Conservation (phyloP, 2,888 invertebrate genomes). For the Andrena fulva region DNA sequence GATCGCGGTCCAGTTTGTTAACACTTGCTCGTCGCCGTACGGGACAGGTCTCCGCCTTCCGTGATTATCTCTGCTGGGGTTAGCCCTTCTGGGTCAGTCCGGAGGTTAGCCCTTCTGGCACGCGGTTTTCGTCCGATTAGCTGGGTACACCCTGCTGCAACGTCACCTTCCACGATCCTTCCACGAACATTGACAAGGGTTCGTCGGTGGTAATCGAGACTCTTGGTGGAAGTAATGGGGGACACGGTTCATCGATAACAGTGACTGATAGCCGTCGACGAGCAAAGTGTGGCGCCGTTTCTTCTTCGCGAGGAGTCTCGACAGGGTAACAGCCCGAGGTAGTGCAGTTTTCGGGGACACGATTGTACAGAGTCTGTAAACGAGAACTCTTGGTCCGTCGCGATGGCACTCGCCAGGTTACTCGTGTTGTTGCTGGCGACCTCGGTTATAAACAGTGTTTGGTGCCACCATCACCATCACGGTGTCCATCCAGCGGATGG, state of each 20-base stretch:
- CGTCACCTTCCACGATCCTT: not conserved
- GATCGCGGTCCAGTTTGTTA: constrained; percentile 66
- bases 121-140: constrained; percentile 21
- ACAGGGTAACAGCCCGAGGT: not conserved
- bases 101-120: not conserved
- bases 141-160: not conserved
- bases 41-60: constrained; percentile 34
- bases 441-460: constrained; percentile 38
- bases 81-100: constrained; percentile 3
- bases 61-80: constrained; percentile 8
- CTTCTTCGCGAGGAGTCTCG: not conserved
- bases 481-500: constrained; percentile 40
- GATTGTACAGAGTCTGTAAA: not conserved
- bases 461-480: constrained; percentile 63
- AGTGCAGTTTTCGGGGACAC: constrained; percentile 12
- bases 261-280: constrained; percentile 22
- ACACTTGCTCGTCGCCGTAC: constrained; percentile 47
- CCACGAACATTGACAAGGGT: not conserved
- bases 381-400: not conserved
- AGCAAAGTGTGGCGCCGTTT: constrained; percentile 21
- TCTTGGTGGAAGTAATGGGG: constrained; percentile 29
- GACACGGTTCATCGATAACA: constrained; percentile 47
- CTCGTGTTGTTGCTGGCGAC: constrained; percentile 60
- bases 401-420: constrained; percentile 62
- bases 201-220: not conserved